Conservation (phyloP, 2,113 vertebrate genomes). For the Austrofundulus limnaeus region DNA sequence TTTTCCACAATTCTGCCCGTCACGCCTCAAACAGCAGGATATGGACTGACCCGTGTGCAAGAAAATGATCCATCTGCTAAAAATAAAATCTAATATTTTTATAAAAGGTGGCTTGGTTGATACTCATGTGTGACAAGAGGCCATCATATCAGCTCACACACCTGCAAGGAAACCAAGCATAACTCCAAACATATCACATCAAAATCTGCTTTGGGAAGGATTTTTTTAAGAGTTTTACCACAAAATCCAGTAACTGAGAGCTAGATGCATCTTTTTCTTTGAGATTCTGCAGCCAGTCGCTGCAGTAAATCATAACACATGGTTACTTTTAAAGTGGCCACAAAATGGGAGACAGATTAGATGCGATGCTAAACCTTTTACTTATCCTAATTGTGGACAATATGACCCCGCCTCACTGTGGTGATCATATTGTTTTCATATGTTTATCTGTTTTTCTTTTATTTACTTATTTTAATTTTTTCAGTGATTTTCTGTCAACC, state of each 20-base stretch:
- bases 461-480: no score
- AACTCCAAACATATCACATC: background rate
- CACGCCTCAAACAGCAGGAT: constrained; percentile 15
- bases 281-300: background rate
- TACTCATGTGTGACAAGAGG: constrained; percentile 31
- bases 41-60: constrained; percentile 13
- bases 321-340: no score
- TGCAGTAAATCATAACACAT: background rate
- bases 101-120: constrained; percentile 26
- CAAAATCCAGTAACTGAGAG: background rate
- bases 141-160: constrained; percentile 16
- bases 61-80: constrained; percentile 9
- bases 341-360: no score
- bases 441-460: no score
- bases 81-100: constrained; percentile 46
- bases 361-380: no score
- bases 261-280: background rate
- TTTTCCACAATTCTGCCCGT: constrained; percentile 10
- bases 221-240: background rate
- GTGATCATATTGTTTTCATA: no score
- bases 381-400: no score
- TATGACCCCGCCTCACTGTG: no score
- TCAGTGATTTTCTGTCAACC: no score
- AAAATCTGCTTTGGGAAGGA: constrained; percentile 1
- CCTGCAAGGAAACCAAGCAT: constrained; percentile 28